Evolutionary conservation across 2,888 invertebrate species (phyloP).

Genomic region (Asteroscopus sphinx): DNA sequence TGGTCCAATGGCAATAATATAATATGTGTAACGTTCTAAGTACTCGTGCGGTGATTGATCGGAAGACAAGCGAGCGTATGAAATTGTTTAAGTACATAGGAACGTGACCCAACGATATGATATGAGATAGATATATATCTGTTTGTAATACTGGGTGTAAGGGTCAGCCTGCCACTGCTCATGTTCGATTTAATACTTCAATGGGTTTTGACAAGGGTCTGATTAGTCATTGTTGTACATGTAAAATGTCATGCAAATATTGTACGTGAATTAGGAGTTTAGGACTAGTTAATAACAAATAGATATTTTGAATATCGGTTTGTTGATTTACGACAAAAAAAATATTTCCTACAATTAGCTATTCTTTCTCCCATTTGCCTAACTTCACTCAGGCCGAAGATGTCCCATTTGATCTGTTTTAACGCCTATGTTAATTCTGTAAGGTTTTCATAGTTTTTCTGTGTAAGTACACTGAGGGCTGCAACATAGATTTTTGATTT

Average conservation of each 20-base stretch:
- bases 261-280: too few relatives aligned
- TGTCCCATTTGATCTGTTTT: too few relatives aligned
- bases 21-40: constrained; percentile 47
- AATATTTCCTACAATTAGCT: too few relatives aligned
- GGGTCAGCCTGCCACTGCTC: constrained; percentile 31
- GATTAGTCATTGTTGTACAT: constrained; percentile 10
- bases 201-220: constrained; percentile 23
- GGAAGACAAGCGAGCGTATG: constrained; percentile 30
- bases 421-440: too few relatives aligned
- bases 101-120: constrained; percentile 39
- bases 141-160: constrained; percentile 8
- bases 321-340: too few relatives aligned
- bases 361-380: too few relatives aligned
- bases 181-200: constrained; percentile 14
- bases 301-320: too few relatives aligned
- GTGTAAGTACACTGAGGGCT: too few relatives aligned
- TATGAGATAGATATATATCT: constrained; percentile 15
- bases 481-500: too few relatives aligned
- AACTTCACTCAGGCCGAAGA: too few relatives aligned
- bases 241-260: not conserved
- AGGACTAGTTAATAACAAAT: too few relatives aligned
- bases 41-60: constrained; percentile 47
- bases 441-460: too few relatives aligned
- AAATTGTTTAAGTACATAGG: constrained; percentile 30
- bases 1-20: constrained; percentile 58